Base-by-base conservation (phyloP, 1,140 invertebrate species). In the Dendrolimus punctatus region DNA sequence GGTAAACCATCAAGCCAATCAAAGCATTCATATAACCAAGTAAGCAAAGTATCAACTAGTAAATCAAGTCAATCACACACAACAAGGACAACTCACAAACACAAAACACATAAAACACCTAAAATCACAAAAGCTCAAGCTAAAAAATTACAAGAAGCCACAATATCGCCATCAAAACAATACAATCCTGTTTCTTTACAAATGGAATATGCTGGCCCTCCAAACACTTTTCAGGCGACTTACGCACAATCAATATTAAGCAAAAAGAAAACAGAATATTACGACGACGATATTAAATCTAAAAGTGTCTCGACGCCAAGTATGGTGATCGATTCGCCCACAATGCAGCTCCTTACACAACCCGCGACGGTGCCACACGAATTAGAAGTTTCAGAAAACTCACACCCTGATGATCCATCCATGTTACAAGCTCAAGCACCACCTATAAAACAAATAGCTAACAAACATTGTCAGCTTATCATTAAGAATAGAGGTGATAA, bases 11-110 rank as follows among this genome's bases (percentile, higher is more conserved):
- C 77, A 59, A 70, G 79, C 39, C 81, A 85, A 57, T 84, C 81
- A n/a, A 87, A 87, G 64, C 81, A 87, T 60, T 87, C 81, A 42
- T 87, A 85, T 56, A 87, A 87, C 55, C 81, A 85, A 84, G 84
- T 85, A 38, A 85, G 81, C 67, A 87, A 87, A 84, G 77, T 86
- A 39, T 86, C 84, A 45, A 81, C 79, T 40, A 85, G 74, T 71
- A 87, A 85, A 80, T 75, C 84, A 55, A 77, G 60, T 64, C 77
- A 76, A 49, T 39, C 66, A 4, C 75, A 78, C 10, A 46, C 60
- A 38, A 65, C 65, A 5, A 66, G 72, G 8, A 42, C 64, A n/a
- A 46, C 61, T 37, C 68, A 73, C 41, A 85, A 80, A 52, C 76
- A 68, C 40, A 64, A 75, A 46, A 38, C 71, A 52, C 71, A 76